A percentile compares a stretch with the other conserved stretches of the same genome.
phyloP scores from a whole-genome alignment of 2,113 vertebrate genomes.

The Climacteris rufus region DNA sequence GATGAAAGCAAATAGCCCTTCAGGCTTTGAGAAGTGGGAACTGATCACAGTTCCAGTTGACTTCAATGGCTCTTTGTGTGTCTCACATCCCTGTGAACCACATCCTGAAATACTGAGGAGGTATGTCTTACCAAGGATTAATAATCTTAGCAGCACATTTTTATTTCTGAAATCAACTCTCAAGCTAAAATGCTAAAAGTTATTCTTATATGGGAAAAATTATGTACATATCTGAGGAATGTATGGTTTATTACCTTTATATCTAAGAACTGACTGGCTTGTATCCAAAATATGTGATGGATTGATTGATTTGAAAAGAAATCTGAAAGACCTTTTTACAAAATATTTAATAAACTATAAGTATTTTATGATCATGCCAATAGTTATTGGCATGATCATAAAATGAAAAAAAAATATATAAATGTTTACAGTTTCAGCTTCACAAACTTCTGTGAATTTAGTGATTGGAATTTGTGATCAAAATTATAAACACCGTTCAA shows the following conservation, averaged over 20 bases:
- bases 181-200: background rate
- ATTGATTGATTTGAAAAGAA: background rate
- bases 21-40: background rate
- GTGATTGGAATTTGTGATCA: background rate
- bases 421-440: background rate
- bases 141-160: background rate
- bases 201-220: background rate
- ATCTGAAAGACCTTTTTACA: background rate
- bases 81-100: background rate
- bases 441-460: background rate
- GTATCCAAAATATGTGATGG: background rate
- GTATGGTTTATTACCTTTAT: background rate
- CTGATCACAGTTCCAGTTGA: background rate
- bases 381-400: background rate
- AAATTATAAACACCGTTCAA: background rate
- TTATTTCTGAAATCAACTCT: background rate
- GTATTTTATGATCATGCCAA: background rate
- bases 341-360: background rate
- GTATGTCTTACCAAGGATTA: background rate
- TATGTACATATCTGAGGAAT: background rate
- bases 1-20: slow-evolving; percentile 30
- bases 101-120: background rate
- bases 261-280: background rate
- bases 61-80: background rate
- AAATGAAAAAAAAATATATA: background rate